phyloP scores from a whole-genome alignment of 1,140 invertebrate genomes.

The Lordiphosa mommai region DNA sequence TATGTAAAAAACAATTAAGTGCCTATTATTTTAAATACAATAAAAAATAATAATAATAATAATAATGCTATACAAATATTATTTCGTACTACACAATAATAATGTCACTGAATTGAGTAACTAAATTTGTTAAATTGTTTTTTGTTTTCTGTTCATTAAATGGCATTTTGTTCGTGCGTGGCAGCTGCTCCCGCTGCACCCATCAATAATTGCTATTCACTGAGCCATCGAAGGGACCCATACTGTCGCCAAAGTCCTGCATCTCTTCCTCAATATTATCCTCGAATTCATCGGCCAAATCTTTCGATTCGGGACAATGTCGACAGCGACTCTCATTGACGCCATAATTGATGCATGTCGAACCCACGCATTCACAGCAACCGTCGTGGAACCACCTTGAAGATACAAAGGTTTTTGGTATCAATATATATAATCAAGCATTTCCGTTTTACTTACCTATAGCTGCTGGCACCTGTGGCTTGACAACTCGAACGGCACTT shows the following conservation, averaged over 20 bases:
- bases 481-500: conserved; percentile 83
- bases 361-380: conserved; percentile 96
- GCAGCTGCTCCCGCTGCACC: conserved; percentile 3
- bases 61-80: conserved; percentile 76
- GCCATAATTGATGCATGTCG: conserved; percentile 94
- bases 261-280: conserved; percentile 66
- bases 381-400: conserved; percentile 96
- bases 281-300: conserved; percentile 56
- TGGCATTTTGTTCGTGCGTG: conserved; percentile 46
- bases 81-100: conserved; percentile 73
- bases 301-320: conserved; percentile 70
- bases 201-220: conserved; percentile 72
- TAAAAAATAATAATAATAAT: conserved; percentile 56
- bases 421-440: background rate
- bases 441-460: conserved; percentile 38
- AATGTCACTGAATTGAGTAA: conserved; percentile 74
- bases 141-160: conserved; percentile 43
- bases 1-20: conserved; percentile 58
- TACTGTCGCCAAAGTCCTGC: conserved; percentile 72
- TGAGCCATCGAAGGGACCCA: conserved; percentile 74
- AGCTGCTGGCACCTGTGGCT: conserved; percentile 73
- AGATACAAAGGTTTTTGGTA: background rate
- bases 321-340: conserved; percentile 87
- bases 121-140: conserved; percentile 59
- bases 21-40: conserved; percentile 51